Percentiles rank a stretch among this genome's conserved stretches.
phyloP scores from a whole-genome alignment of 2,797 vertebrate genomes.

The Erithacus rubecula region DNA sequence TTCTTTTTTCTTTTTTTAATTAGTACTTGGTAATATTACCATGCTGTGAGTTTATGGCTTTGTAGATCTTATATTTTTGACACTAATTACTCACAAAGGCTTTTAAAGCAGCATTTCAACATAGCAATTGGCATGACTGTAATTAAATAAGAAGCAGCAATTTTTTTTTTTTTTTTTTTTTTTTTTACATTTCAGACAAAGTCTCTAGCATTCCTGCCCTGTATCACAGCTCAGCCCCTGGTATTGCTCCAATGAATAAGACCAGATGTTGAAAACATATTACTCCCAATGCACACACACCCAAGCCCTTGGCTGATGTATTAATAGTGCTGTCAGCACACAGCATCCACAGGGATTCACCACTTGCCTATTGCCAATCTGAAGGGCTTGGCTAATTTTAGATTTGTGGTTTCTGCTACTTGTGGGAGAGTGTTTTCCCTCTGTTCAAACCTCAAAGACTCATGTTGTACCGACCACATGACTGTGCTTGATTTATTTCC shows the following conservation, averaged over 20 bases:
- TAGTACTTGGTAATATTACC: conserved; percentile 77
- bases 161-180: not conserved
- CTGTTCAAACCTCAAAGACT: conserved; percentile 29
- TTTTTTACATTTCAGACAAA: not conserved
- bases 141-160: conserved; percentile 67
- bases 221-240: not conserved
- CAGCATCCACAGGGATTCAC: conserved; percentile 53
- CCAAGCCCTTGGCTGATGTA: conserved; percentile 23
- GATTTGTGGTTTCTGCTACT: not conserved
- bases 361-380: conserved; percentile 24
- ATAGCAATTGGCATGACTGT: conserved; percentile 70
- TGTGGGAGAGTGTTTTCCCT: not conserved
- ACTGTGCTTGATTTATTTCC: not conserved
- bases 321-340: conserved; percentile 50
- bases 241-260: not conserved
- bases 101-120: conserved; percentile 75
- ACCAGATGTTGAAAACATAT: not conserved
- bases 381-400: conserved; percentile 61
- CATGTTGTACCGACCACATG: not conserved
- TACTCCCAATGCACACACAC: not conserved
- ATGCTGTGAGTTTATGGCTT: conserved; percentile 78
- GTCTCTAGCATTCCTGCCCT: not conserved
- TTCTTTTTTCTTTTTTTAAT: conserved; percentile 78
- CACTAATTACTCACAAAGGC: conserved; percentile 82
- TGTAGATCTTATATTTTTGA: conserved; percentile 81